Evolutionary conservation across 2,113 vertebrate species (phyloP).

Genomic region (Scolopax mira): DNA sequence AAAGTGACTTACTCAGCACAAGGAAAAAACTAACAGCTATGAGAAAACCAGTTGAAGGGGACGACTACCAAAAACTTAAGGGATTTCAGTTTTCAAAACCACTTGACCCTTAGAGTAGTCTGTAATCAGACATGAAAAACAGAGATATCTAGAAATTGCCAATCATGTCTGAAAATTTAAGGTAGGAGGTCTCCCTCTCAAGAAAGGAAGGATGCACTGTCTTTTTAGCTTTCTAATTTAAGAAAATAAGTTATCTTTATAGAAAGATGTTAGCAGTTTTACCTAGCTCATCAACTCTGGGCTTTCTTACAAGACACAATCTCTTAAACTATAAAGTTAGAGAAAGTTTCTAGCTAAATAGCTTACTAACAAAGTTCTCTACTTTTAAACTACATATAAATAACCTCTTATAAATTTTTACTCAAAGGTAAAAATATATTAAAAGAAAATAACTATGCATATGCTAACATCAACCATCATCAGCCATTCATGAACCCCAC

Average conservation of each 20-base stretch:
- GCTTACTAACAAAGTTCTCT: neutral
- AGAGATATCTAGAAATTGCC: neutral
- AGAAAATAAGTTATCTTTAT: neutral
- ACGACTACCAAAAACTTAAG: neutral
- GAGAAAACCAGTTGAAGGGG: neutral
- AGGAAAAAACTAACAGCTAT: neutral
- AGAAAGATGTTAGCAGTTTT: neutral
- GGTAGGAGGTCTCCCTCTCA: neutral
- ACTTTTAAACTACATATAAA: neutral
- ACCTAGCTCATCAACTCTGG: neutral
- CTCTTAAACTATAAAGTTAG: neutral
- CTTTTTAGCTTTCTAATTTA: neutral
- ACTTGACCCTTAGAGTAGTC: neutral
- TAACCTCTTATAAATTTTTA: neutral
- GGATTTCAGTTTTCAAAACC: neutral
- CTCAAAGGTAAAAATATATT: neutral
- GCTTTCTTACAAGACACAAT: neutral
- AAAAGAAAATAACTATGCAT: neutral
- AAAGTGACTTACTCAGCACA: neutral
- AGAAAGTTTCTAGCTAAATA: slow-evolving; percentile 1
- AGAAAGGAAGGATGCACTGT: neutral
- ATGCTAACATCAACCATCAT: neutral
- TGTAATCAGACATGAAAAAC: neutral
- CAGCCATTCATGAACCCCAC: neutral
- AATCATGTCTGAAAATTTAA: neutral